These are phyloP conservation scores for Arvicola amphibius DNA, from an alignment of 2,797 vertebrate genomes.

Conservation along the genomic window DNA sequence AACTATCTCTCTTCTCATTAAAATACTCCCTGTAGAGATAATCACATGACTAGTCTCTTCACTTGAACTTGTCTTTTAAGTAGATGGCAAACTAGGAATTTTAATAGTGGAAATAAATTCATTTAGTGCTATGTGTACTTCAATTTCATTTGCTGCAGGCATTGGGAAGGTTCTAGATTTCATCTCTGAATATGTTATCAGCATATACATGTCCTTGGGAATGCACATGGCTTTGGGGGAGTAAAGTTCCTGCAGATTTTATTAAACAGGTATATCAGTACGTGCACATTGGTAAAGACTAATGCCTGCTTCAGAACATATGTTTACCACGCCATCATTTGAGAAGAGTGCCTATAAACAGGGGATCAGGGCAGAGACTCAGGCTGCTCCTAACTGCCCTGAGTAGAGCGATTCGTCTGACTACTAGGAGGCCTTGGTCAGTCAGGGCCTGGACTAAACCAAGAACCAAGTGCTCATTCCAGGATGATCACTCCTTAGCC, in stretches of 20 bases:
- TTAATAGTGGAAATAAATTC: constrained; percentile 18
- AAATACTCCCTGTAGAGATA: constrained; percentile 65
- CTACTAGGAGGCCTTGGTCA: neutral
- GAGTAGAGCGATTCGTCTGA: neutral
- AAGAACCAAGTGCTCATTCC: neutral
- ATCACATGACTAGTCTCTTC: constrained; percentile 38
- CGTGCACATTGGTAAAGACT: neutral
- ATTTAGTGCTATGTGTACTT: accelerated
- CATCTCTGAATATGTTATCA: constrained; percentile 59
- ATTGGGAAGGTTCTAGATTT: neutral
- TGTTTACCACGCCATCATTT: neutral
- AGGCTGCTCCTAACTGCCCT: neutral
- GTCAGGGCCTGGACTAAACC: no score
- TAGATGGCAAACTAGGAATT: constrained; percentile 58
- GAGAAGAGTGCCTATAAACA: neutral
- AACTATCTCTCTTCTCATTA: constrained; percentile 61
- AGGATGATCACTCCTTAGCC: no score
- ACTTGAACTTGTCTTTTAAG: constrained; percentile 67
- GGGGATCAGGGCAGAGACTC: neutral
- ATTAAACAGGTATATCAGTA: constrained; percentile 65
- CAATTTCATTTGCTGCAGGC: constrained; percentile 38
- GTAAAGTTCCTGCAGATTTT: constrained; percentile 78
- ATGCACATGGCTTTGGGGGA: constrained; percentile 49
- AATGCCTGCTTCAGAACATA: neutral
- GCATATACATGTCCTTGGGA: constrained; percentile 7